Evolutionary conservation across 2,888 invertebrate species (phyloP).

Genomic region (Drosophila sordidula): DNA sequence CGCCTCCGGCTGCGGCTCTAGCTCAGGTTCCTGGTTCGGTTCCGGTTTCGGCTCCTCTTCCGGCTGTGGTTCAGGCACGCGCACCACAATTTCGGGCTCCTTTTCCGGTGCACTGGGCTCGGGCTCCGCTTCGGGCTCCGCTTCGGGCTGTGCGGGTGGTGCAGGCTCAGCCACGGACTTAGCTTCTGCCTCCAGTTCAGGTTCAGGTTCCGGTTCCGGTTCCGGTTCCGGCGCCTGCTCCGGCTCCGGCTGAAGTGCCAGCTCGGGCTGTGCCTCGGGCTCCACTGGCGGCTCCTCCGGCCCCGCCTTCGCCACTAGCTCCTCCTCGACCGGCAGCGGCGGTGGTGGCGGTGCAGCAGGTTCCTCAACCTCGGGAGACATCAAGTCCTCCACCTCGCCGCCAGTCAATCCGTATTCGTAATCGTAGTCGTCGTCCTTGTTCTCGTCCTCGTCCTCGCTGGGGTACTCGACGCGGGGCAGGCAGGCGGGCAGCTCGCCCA

Average conservation of each 20-base stretch:
- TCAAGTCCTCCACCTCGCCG: constrained; percentile 31
- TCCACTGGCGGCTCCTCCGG: constrained; percentile 2
- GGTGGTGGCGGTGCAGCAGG: constrained; percentile 50
- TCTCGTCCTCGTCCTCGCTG: constrained; percentile 35
- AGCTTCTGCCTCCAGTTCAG: background rate
- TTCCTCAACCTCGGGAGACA: constrained; percentile 23
- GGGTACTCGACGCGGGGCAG: constrained; percentile 63
- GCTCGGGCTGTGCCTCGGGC: background rate
- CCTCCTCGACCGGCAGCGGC: constrained; percentile 54
- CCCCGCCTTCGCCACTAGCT: too few relatives aligned
- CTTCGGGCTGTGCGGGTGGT: background rate
- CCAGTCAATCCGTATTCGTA: background rate
- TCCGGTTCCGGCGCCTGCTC: constrained; percentile 18
- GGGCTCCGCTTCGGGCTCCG: constrained; percentile 1
- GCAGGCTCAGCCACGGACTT: constrained; percentile 2
- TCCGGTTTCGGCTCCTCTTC: constrained; percentile 11
- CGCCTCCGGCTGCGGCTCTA: constrained; percentile 7
- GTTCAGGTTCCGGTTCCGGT: background rate
- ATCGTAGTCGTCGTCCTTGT: constrained; percentile 66
- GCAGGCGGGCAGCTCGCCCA: constrained; percentile 87
- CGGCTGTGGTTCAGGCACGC: background rate
- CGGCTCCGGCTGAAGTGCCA: background rate
- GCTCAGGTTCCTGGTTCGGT: background rate
- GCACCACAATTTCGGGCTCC: too few relatives aligned
- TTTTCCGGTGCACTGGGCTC: background rate